Evolutionary conservation across 2,888 invertebrate species (phyloP).

Genomic region (Camponotus fellah): DNA sequence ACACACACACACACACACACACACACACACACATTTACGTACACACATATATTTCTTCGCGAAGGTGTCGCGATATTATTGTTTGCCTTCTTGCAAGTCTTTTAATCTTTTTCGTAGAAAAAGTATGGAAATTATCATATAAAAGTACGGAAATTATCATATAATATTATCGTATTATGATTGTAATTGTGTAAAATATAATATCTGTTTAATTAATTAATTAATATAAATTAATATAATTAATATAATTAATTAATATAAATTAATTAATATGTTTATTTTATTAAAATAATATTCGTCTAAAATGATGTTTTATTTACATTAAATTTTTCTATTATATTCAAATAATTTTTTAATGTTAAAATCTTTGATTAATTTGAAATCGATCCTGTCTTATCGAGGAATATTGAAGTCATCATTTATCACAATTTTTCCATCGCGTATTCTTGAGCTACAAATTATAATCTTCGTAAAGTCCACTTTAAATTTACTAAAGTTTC

Average conservation of each 20-base stretch:
- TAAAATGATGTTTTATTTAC: no score
- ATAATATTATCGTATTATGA: background rate
- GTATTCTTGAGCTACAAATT: no score
- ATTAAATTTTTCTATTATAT: no score
- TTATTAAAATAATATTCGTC: no score
- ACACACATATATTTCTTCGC: conserved; percentile 18
- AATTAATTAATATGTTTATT: background rate
- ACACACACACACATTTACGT: background rate
- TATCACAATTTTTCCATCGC: no score
- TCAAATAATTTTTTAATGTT: no score
- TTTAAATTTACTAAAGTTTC: no score
- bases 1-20: background rate
- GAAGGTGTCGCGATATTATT: conserved; percentile 3
- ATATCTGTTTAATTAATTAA: background rate
- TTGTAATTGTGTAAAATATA: background rate
- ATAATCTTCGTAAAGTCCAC: no score
- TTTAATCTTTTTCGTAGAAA: background rate
- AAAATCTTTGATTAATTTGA: no score
- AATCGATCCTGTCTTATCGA: no score
- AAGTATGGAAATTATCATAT: background rate
- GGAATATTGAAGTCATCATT: no score
- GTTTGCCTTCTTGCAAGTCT: background rate
- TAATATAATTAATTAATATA: background rate
- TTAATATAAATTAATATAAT: no score
- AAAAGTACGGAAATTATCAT: background rate